Evolutionary conservation across 2,797 vertebrate species (phyloP).

Genomic region (Enteromius trimaculatus): DNA sequence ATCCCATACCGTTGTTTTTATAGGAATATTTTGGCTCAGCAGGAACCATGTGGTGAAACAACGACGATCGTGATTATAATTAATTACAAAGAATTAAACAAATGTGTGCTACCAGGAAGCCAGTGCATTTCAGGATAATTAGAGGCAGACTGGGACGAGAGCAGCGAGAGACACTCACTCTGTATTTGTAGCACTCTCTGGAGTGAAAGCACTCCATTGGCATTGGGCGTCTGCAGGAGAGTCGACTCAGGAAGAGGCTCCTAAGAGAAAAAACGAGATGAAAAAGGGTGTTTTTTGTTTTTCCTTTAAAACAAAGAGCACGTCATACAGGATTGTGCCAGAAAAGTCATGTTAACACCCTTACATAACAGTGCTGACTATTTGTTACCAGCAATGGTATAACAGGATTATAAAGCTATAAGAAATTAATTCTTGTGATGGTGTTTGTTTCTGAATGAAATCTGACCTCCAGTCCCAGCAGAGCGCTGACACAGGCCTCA

Average conservation of each 20-base stretch:
- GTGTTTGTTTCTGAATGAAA: background rate
- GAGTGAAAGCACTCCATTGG: conserved; percentile 87
- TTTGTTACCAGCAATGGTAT: background rate
- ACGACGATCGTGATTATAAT: conserved; percentile 35
- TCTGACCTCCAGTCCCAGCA: conserved; percentile 89
- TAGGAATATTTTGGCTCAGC: conserved; percentile 38
- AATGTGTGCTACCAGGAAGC: conserved; percentile 49
- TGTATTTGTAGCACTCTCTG: conserved; percentile 90
- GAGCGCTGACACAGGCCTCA: conserved; percentile 89
- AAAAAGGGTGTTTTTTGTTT: conserved; percentile 25
- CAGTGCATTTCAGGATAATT: conserved; percentile 42
- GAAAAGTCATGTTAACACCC: conserved; percentile 28
- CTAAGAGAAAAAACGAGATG: conserved; percentile 68
- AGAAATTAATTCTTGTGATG: background rate
- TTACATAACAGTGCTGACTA: conserved; percentile 31
- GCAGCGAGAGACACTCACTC: conserved; percentile 74
- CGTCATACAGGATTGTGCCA: background rate
- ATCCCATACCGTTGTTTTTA: conserved; percentile 10
- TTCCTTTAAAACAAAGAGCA: conserved; percentile 4
- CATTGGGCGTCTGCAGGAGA: conserved; percentile 86
- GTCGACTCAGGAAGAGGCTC: conserved; percentile 86
- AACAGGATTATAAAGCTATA: conserved; percentile 4
- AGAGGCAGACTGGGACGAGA: conserved; percentile 14
- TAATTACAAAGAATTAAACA: conserved; percentile 47
- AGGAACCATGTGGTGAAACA: conserved; percentile 65